A percentile compares a stretch with the other conserved stretches of the same genome.
These are phyloP conservation scores for Lagenorhynchus albirostris DNA, from an alignment of 2,113 vertebrate genomes.

Conservation along the genomic window DNA sequence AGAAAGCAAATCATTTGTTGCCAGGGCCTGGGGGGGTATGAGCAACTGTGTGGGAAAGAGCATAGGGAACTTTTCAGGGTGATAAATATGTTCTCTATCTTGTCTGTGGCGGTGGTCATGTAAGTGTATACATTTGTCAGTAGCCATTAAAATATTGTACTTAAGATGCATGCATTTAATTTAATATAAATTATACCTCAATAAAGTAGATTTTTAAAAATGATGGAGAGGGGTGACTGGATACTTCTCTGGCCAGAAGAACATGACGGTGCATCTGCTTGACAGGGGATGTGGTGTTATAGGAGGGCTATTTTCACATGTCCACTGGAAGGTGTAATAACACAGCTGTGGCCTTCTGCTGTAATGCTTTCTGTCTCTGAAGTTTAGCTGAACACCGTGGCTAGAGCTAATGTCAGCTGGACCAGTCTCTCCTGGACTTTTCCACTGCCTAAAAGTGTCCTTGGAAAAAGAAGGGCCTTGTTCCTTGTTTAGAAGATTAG, in stretches of 20 bases:
- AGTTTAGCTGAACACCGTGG: conserved; percentile 88
- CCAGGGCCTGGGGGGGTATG: too few relatives aligned
- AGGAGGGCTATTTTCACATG: conserved; percentile 89
- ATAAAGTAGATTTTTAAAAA: not conserved
- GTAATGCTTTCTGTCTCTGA: conserved; percentile 90
- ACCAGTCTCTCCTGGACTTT: conserved; percentile 72
- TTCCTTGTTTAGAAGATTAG: conserved; percentile 91
- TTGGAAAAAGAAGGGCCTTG: conserved; percentile 90
- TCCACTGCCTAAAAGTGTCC: conserved; percentile 83
- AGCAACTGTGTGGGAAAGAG: not conserved
- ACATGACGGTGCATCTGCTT: accelerated
- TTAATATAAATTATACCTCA: not conserved
- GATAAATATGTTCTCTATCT: not conserved
- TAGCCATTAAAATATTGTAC: not conserved
- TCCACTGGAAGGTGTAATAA: conserved; percentile 92
- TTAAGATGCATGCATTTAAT: not conserved
- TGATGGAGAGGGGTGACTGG: not conserved
- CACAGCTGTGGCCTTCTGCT: conserved; percentile 89
- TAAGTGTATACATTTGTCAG: not conserved
- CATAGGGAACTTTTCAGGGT: not conserved
- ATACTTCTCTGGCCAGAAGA: not conserved
- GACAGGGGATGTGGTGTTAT: conserved; percentile 84
- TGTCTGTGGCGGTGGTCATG: not conserved
- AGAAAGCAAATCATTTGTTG: not conserved
- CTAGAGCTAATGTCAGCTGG: conserved; percentile 83